phyloP scores from a whole-genome alignment of 2,888 invertebrate genomes.

The Eurytoma californica region DNA sequence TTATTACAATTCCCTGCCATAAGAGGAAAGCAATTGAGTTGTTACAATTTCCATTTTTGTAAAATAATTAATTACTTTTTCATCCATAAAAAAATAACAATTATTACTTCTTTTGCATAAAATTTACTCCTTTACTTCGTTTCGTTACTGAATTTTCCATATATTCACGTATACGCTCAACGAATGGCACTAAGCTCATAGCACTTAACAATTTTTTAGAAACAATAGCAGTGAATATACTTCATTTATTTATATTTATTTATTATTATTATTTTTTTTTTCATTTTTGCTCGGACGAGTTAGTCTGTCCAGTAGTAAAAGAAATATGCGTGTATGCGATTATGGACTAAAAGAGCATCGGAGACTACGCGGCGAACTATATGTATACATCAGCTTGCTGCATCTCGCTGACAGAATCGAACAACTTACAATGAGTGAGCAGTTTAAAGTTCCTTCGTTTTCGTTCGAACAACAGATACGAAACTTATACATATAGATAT shows the following conservation, averaged over 20 bases:
- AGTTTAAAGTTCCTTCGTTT: conserved; percentile 23
- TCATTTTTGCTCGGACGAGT: neutral
- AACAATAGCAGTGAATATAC: conserved; percentile 18
- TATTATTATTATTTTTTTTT: conserved; percentile 1
- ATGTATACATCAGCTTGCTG: conserved; percentile 1
- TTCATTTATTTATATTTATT: neutral
- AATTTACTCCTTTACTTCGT: neutral
- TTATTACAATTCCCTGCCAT: conserved; percentile 1
- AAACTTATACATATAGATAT: conserved; percentile 16
- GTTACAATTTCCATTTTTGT: neutral
- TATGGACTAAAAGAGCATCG: conserved; percentile 35
- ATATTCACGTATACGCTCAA: conserved; percentile 31
- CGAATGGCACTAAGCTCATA: conserved; percentile 49
- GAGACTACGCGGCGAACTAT: conserved; percentile 15
- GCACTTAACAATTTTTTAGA: conserved; percentile 42
- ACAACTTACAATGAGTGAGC: conserved; percentile 45
- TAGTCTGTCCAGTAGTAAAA: neutral
- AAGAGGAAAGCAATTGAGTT: conserved; percentile 10
- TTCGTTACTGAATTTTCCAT: conserved; percentile 1
- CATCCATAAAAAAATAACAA: conserved; percentile 47
- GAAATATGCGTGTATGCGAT: conserved; percentile 28
- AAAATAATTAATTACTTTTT: conserved; percentile 48
- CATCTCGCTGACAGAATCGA: conserved; percentile 23
- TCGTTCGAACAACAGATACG: conserved; percentile 1
- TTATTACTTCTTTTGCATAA: conserved; percentile 14